phyloP scores from a whole-genome alignment of 2,797 vertebrate species.

The Takifugu ocellatus region DNA sequence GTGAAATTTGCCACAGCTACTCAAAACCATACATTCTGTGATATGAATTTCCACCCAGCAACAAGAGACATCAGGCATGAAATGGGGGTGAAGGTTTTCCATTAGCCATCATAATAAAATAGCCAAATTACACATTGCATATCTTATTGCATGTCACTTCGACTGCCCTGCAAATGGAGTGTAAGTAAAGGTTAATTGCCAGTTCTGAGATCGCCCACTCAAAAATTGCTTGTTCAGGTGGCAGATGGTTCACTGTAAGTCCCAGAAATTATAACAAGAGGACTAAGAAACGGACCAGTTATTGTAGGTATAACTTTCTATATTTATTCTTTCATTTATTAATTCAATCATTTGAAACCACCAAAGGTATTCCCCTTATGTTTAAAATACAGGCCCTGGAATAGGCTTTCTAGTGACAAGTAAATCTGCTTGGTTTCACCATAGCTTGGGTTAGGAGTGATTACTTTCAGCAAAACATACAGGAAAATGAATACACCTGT shows the following conservation, averaged over 20 bases:
- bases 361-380: background rate
- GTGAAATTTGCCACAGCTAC: slow-evolving; percentile 49
- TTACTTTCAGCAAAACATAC: slow-evolving; percentile 12
- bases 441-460: background rate
- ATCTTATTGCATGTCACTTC: slow-evolving; percentile 28
- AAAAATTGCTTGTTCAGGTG: slow-evolving; percentile 40
- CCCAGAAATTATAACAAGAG: slow-evolving; percentile 19
- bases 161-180: slow-evolving; percentile 35
- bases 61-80: slow-evolving; percentile 53
- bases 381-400: slow-evolving; percentile 1
- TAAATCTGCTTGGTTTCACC: background rate
- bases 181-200: slow-evolving; percentile 62
- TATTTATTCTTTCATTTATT: background rate
- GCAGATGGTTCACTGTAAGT: slow-evolving; percentile 37
- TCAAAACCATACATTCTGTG: slow-evolving; percentile 50
- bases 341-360: slow-evolving; percentile 2
- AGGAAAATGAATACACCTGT: slow-evolving; percentile 53
- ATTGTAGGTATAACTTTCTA: background rate
- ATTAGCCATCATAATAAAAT: slow-evolving; percentile 52
- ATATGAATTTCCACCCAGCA: slow-evolving; percentile 58
- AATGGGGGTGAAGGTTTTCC: slow-evolving; percentile 58
- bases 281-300: background rate
- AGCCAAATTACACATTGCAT: slow-evolving; percentile 45
- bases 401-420: too few relatives aligned
- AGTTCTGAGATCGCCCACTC: slow-evolving; percentile 34